A percentile compares a stretch with the other conserved stretches of the same genome.
Conservation (phyloP, 2,797 vertebrate species). For the Chloroceryle amazona region DNA sequence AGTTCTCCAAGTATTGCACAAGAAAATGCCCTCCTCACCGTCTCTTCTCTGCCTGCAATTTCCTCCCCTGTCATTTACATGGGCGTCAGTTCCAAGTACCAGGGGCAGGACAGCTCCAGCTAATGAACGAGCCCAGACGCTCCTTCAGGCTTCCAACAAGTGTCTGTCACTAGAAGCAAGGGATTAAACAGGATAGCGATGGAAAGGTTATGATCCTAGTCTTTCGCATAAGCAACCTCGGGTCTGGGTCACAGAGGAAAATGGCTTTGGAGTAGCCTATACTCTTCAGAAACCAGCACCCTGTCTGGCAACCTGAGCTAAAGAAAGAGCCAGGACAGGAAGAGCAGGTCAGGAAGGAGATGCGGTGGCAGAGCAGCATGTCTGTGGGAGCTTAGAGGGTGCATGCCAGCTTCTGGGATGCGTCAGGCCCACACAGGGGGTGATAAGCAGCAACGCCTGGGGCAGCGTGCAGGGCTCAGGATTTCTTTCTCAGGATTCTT, state of each 20-base stretch:
- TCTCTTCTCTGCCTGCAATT: not conserved
- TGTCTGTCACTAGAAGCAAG: not conserved
- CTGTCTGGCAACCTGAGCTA: not conserved
- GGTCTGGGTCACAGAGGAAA: not conserved
- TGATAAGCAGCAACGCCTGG: not conserved
- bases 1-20: not conserved
- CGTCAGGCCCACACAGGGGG: slow-evolving; percentile 13
- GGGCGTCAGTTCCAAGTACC: not conserved
- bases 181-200: not conserved
- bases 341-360: slow-evolving; percentile 54
- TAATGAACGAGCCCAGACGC: not conserved
- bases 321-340: slow-evolving; percentile 41
- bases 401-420: slow-evolving; percentile 12
- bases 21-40: not conserved
- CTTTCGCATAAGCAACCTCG: not conserved
- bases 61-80: not conserved
- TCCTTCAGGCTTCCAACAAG: not conserved
- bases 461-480: not conserved
- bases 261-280: not conserved
- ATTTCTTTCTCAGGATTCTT: slow-evolving; percentile 52
- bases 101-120: not conserved
- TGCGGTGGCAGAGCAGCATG: slow-evolving; percentile 8
- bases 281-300: not conserved
- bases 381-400: slow-evolving; percentile 15
- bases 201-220: not conserved